Evolutionary conservation across 2,113 vertebrate species (phyloP).

Genomic region (Monarcha castaneiventris): DNA sequence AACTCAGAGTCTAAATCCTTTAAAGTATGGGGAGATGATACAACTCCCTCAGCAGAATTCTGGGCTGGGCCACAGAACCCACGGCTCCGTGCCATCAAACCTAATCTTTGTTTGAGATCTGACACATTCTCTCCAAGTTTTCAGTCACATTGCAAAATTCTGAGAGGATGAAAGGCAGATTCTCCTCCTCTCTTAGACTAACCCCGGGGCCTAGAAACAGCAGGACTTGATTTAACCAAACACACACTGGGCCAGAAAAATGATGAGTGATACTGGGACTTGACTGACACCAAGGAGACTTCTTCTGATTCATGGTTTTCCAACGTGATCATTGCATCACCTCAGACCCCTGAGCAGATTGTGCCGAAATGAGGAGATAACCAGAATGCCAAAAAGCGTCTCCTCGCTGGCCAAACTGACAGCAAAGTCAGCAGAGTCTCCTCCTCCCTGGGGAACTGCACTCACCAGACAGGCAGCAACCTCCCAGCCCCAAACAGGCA

Average conservation of each 20-base stretch:
- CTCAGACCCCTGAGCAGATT: not conserved
- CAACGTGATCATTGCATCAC: not conserved
- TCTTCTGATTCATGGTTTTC: not conserved
- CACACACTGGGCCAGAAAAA: conserved; percentile 17
- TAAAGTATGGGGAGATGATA: not conserved
- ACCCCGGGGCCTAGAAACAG: conserved; percentile 39
- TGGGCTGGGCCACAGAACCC: conserved; percentile 20
- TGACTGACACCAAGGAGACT: not conserved
- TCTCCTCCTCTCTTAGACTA: not conserved
- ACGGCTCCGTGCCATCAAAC: not conserved
- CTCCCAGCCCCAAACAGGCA: not conserved
- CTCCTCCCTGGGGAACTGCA: not conserved
- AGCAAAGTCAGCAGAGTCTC: not conserved
- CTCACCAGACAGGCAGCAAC: not conserved
- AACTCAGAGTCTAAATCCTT: not conserved
- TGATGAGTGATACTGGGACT: not conserved
- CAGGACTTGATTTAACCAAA: conserved; percentile 47
- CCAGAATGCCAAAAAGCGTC: not conserved
- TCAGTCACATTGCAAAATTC: conserved; percentile 35
- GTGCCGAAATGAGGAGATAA: not conserved
- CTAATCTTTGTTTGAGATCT: conserved; percentile 34
- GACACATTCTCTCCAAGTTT: conserved; percentile 41
- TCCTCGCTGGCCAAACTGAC: not conserved
- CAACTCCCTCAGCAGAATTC: conserved; percentile 13
- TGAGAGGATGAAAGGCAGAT: conserved; percentile 42